Evolutionary conservation across 2,888 invertebrate genomes (phyloP).

Genomic region (Celastrina argiolus): DNA sequence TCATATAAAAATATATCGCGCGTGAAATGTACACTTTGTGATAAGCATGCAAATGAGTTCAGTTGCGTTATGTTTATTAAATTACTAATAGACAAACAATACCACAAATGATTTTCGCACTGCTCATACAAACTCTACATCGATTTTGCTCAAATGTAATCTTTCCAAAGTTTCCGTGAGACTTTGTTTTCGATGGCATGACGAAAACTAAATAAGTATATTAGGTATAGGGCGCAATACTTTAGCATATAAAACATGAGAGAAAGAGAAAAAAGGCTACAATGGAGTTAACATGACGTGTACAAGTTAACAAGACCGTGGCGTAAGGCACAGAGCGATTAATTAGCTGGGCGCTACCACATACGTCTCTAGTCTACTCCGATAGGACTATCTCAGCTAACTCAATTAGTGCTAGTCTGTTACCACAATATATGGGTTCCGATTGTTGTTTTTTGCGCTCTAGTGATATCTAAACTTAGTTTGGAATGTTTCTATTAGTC

Average conservation of each 20-base stretch:
- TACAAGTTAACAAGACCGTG: not conserved
- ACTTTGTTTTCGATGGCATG: no score
- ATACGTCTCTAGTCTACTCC: not conserved
- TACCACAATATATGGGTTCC: not conserved
- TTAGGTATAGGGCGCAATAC: no score
- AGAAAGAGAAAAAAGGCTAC: not conserved
- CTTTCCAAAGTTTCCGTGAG: no score
- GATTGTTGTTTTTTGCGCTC: not conserved
- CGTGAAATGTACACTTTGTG: not conserved
- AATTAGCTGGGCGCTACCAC: not conserved
- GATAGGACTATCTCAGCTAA: constrained; percentile 7
- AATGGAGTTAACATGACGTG: not conserved
- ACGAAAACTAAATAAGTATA: no score
- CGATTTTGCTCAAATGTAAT: no score
- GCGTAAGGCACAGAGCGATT: constrained; percentile 7
- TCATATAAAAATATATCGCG: constrained; percentile 8
- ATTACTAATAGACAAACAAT: not conserved
- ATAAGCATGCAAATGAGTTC: not conserved
- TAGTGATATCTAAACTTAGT: not conserved
- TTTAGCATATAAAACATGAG: not conserved
- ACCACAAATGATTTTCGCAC: no score
- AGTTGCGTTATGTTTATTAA: not conserved
- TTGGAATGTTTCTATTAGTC: not conserved
- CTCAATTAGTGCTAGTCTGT: constrained; percentile 5
- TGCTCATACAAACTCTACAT: no score